Base-by-base conservation (phyloP, 1,140 invertebrate genomes). In the Ostrea denselamellosa region DNA sequence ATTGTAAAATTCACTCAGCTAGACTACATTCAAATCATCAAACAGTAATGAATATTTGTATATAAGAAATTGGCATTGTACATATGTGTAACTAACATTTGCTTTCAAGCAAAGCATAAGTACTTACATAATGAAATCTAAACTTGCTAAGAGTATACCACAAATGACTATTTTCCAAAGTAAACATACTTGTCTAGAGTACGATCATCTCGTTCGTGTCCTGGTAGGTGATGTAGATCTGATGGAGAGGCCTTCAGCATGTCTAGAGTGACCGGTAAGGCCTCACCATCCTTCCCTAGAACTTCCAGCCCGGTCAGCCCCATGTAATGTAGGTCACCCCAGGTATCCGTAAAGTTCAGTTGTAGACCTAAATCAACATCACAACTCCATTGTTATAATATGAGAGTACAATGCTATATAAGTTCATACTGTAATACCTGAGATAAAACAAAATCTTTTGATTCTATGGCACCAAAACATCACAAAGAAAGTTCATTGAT, bases 291-390 rank as follows among this genome's bases (percentile, higher is more conserved):
- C 82, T 91, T 92, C 19, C 94, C 95, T 2, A 96, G 92, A 44
- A 96, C 93, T 89, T 96, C 95, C 52, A 96, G 89, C 22, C 95
- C 95, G 14, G 95, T 95, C 56, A 96, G 89, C 3, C 95, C 95
- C 44, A 96, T 91, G 83, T 95, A 94, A 85, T 95, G 94, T 19
- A 91, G 85, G 89, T 94, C 93, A 82, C 95, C 95, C 95, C 95
- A 96, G 8, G 95, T 96, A 2, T 92, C 93, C 25, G 93, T 92
- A 86, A 96, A 93, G 89, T 95, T 94, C 34, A 96, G 90, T 90
- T 95, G 92, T 52, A 96, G 88, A 86, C 92, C 94, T 95, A 87
- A 81, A 81, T 25, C 25, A 81, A 34, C 25, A 81, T 44, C 34
- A 44, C 34, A 44, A 44, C 1, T 44, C 34, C 34, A 44, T 5